Evolutionary conservation across 2,113 vertebrate genomes (phyloP).

Genomic region (Mobula hypostoma): DNA sequence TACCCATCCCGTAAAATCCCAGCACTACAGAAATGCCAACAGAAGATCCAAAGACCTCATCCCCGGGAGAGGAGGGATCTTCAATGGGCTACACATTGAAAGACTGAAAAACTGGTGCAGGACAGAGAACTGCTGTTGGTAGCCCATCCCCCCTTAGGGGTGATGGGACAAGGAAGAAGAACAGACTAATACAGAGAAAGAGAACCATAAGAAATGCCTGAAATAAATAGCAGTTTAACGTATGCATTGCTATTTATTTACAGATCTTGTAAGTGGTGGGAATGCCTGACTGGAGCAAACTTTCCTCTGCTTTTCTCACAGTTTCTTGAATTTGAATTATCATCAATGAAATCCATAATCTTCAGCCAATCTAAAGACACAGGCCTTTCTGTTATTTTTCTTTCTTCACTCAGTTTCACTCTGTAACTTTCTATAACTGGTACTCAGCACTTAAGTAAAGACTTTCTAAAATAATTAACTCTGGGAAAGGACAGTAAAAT

Average conservation of each 20-base stretch:
- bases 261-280: background rate
- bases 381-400: background rate
- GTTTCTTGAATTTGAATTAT: background rate
- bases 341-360: background rate
- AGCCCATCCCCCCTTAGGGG: no score
- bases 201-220: background rate
- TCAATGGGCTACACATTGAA: no score
- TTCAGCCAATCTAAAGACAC: background rate
- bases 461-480: background rate
- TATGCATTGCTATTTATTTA: background rate
- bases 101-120: no score
- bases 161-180: no score
- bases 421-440: background rate
- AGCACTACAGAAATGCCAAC: no score
- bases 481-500: background rate
- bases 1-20: no score
- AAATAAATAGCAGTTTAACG: background rate
- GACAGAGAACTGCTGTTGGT: no score
- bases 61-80: no score
- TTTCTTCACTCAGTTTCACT: background rate
- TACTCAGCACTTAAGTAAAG: background rate
- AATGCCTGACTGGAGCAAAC: background rate
- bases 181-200: background rate
- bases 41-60: no score
- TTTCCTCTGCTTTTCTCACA: background rate